Percentiles rank a stretch among this genome's conserved stretches.
Conservation (phyloP, 1,140 invertebrate genomes). For the Leguminivora glycinivorella region DNA sequence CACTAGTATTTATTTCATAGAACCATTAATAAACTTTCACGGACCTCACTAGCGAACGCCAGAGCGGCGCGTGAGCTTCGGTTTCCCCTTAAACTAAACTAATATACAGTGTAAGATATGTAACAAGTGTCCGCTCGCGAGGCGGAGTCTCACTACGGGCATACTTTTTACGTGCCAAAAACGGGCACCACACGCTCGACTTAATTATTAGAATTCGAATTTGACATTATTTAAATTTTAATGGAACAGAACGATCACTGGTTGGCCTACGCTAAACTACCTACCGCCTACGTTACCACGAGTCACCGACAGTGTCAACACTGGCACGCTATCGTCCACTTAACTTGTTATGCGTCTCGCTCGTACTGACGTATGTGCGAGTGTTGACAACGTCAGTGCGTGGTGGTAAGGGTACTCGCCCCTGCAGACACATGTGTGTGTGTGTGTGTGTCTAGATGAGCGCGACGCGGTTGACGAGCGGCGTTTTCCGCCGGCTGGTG, state of each 20-base stretch:
- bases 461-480: conserved; percentile 80
- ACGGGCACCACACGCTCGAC: conserved; percentile 48
- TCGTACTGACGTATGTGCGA: too few species aligned
- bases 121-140: conserved; percentile 69
- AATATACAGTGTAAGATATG: conserved; percentile 71
- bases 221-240: conserved; percentile 35
- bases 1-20: conserved; percentile 22
- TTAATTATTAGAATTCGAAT: conserved; percentile 43
- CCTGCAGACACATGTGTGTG: not conserved
- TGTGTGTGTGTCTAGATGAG: conserved; percentile 53
- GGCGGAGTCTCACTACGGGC: conserved; percentile 68
- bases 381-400: too few species aligned
- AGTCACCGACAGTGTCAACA: too few species aligned
- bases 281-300: too few species aligned
- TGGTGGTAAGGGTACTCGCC: too few species aligned
- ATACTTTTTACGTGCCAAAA: conserved; percentile 43
- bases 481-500: conserved; percentile 80
- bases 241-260: conserved; percentile 46
- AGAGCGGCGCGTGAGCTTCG: not conserved
- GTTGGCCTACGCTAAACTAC: conserved; percentile 34
- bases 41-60: not conserved
- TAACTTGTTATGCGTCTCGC: too few species aligned
- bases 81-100: conserved; percentile 35
- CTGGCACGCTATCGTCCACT: too few species aligned
- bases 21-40: conserved; percentile 23